Percentiles rank a stretch among this genome's conserved stretches.
phyloP scores from a whole-genome alignment of 2,113 vertebrate species.

The Lamprologus speciosus region DNA sequence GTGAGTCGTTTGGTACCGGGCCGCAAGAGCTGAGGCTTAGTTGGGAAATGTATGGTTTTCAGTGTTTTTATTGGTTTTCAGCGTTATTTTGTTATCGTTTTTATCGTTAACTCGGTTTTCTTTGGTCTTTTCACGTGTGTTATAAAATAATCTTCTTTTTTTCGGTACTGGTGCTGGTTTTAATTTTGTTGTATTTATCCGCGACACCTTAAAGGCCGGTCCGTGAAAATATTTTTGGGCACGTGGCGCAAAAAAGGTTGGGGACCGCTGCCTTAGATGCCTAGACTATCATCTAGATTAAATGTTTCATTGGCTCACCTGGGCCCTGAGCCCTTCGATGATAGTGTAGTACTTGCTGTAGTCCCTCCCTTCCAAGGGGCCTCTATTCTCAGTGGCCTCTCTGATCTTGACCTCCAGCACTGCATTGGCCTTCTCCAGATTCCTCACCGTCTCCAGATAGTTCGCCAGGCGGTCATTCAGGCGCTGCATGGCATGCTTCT shows the following conservation, averaged over 20 bases:
- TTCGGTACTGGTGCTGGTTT: no score
- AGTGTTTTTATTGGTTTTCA: no score
- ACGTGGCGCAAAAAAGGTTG: neutral
- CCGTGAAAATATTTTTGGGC: no score
- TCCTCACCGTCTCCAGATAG: slow-evolving; percentile 69
- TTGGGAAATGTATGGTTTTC: no score
- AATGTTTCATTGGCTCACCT: slow-evolving; percentile 49
- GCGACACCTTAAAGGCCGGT: no score
- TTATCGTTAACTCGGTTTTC: no score
- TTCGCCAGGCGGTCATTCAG: slow-evolving; percentile 69
- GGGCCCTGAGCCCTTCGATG: slow-evolving; percentile 56
- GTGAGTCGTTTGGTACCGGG: no score
- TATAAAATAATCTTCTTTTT: no score
- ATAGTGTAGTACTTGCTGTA: slow-evolving; percentile 48
- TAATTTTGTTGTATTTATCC: no score
- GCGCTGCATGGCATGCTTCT: slow-evolving; percentile 67
- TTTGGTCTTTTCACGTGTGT: no score
- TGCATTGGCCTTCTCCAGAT: slow-evolving; percentile 69
- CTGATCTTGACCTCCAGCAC: slow-evolving; percentile 66
- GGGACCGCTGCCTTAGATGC: neutral
- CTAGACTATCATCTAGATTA: neutral
- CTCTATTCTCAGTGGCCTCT: slow-evolving; percentile 59
- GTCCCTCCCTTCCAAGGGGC: slow-evolving; percentile 53
- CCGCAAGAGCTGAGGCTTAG: no score
- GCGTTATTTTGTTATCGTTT: no score